phyloP scores from a whole-genome alignment of 2,113 vertebrate genomes.

The Alethe castanea region DNA sequence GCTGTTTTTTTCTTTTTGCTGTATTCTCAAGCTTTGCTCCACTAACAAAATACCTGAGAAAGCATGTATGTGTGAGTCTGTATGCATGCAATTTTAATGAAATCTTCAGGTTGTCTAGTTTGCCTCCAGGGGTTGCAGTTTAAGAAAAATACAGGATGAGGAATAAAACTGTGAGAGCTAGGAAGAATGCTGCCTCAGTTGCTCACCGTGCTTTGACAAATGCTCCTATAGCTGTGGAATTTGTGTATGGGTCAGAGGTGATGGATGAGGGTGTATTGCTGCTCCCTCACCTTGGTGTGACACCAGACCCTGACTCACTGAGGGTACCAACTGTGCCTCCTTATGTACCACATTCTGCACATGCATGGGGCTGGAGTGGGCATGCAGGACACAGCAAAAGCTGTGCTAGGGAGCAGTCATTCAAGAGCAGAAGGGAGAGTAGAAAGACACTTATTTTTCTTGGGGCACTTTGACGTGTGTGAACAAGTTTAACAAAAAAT shows the following conservation, averaged over 20 bases:
- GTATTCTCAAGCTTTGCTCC: not conserved
- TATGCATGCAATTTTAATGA: conserved; percentile 1
- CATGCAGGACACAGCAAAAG: not conserved
- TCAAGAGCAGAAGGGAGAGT: not conserved
- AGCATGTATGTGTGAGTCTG: not conserved
- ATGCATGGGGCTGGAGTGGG: not conserved
- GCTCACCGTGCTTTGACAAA: not conserved
- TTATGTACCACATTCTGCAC: not conserved
- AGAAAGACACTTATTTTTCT: not conserved
- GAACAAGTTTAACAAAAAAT: not conserved
- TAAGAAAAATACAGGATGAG: not conserved
- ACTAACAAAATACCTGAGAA: not conserved
- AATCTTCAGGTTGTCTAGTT: not conserved
- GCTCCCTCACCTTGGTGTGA: not conserved
- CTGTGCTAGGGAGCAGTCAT: not conserved
- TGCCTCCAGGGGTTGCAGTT: not conserved
- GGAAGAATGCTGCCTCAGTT: not conserved
- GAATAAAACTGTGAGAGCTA: not conserved
- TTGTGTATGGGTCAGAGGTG: not conserved
- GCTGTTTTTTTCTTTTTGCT: not conserved
- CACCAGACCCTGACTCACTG: not conserved
- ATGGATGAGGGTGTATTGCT: not conserved
- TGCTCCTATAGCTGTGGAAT: not conserved
- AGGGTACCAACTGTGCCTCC: rapidly evolving
- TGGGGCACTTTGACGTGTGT: not conserved